Base-by-base conservation (phyloP, 2,888 invertebrate genomes). In the Drosophila suboccidentalis region DNA sequence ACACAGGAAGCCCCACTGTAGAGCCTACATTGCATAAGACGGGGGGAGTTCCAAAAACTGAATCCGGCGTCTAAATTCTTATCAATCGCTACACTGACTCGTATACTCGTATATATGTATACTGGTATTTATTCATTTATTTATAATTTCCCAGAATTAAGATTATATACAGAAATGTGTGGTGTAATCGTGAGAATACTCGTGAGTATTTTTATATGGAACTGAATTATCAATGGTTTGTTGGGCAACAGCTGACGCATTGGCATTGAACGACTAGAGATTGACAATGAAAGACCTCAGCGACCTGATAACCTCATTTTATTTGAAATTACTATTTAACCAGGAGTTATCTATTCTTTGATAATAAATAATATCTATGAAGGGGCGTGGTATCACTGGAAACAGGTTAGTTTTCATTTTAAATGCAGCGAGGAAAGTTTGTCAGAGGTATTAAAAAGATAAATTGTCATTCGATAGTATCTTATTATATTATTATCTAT, bases 241-340 rank as follows among this genome's bases (percentile, higher is more conserved):
- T 64, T 68, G 34, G 17, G 62, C 53, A 77, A 71, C 50, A 22
- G 41, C 38, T 73, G 57, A 50, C 47, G 39, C 57, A 63, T 60
- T 73, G 61, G 46, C 69, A 65, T 61, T 65, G 55, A 44, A 50
- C 53, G 53, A 70, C 19, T 34, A 46, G 22, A 46, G 19, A 32
- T 43, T 29, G 41, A 39, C 32, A 41, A 29, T 38, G 36, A 64
- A 47, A 55, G 44, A 64, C 63, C 59, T n/a, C 8, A 10, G 53
- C 66, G 79, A 82, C 79, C 79, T 69, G 58, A 71, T 82, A 82
- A 75, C 82, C 79, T 49, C 75, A 68, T 69, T 80, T 82, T 62
- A 11, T 19, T 43, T n/a, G 54, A 51, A 71, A 62, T 75, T 15
- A 38, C 26, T 65, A 29, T 57, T 46, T 19, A 54, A 17, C 38